A percentile compares a stretch with the other conserved stretches of the same genome.
Conservation (phyloP, 2,888 invertebrate species). For the Caenorhabditis doughertyi region DNA sequence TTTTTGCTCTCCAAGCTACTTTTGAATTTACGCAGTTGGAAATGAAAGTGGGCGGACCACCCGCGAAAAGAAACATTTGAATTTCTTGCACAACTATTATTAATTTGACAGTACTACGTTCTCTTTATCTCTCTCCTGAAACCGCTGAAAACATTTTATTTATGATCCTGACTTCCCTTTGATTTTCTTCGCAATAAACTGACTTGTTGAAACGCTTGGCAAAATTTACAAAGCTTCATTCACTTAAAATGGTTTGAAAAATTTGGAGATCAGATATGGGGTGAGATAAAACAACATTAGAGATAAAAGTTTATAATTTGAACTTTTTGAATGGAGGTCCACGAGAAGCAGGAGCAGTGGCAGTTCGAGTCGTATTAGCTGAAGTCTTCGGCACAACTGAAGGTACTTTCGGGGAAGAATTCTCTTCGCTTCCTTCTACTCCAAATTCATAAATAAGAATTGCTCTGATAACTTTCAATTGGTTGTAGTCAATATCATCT, state of each 20-base stretch:
- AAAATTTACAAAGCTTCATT: background rate
- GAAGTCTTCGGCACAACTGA: background rate
- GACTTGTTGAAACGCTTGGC: background rate
- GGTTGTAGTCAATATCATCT: slow-evolving; percentile 67
- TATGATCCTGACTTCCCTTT: background rate
- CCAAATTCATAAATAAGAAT: slow-evolving; percentile 75
- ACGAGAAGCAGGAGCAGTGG: background rate
- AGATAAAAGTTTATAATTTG: slow-evolving; percentile 45
- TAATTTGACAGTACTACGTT: too few species aligned
- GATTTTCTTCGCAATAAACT: slow-evolving; percentile 11
- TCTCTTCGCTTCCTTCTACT: background rate
- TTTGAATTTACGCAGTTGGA: too few species aligned
- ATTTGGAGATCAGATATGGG: background rate
- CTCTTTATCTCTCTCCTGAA: background rate
- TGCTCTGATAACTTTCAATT: slow-evolving; percentile 65
- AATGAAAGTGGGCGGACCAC: too few species aligned
- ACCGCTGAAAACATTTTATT: slow-evolving; percentile 4
- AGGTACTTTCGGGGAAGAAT: background rate
- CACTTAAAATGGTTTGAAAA: background rate
- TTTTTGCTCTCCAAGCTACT: too few species aligned
- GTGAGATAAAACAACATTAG: slow-evolving; percentile 8
- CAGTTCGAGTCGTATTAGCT: background rate
- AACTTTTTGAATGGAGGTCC: slow-evolving; percentile 51
- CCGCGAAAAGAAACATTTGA: too few species aligned
- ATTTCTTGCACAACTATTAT: too few species aligned